Base-by-base conservation (phyloP, 2,797 vertebrate species). In the Siniperca scherzeri region DNA sequence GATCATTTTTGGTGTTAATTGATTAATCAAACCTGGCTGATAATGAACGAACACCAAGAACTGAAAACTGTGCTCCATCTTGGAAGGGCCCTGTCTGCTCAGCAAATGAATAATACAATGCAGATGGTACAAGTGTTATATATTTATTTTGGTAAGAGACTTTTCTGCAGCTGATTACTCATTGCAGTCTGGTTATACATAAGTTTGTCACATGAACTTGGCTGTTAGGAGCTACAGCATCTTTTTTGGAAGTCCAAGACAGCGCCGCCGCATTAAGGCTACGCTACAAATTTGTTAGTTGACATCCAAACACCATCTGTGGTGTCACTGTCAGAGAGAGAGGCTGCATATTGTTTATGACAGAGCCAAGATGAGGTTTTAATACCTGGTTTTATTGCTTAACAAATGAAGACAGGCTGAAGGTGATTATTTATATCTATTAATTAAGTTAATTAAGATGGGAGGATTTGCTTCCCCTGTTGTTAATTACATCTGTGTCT, bases 391-490 rank as follows among this genome's bases (percentile, higher is more conserved):
- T 95, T 96, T 95, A 95, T 91, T 92, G 94, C 93, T 89, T 93
- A 90, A 94, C 90, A 95, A 96, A 95, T 94, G 86, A 95, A 95
- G 81, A 89, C 87, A 82, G 90, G 80, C 90, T 94, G 93, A 94
- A 94, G 90, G 92, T 93, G 91, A 95, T 94, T 95, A 95, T 96
- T 96, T 95, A 94, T 93, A 94, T 92, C 90, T 91, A 92, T 94
- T 95, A 95, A 96, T 96, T 94, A 95, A 94, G 86, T 93, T 93
- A 78, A 95, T 95, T 94, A 94, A 94, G 91, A 92, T 89, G 82
- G 89, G 87, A 89, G 81, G 84, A 92, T 94, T 93, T 91, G 82
- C 90, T 87, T 92, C 89, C 85, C 85, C 78, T 87, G 82, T 91
- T 87, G 88, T 93, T 95, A 94, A 95, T 95, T 94, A 93, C 78